Evolutionary conservation across 1,140 invertebrate genomes (phyloP).

Genomic region (Drosophila pandora): DNA sequence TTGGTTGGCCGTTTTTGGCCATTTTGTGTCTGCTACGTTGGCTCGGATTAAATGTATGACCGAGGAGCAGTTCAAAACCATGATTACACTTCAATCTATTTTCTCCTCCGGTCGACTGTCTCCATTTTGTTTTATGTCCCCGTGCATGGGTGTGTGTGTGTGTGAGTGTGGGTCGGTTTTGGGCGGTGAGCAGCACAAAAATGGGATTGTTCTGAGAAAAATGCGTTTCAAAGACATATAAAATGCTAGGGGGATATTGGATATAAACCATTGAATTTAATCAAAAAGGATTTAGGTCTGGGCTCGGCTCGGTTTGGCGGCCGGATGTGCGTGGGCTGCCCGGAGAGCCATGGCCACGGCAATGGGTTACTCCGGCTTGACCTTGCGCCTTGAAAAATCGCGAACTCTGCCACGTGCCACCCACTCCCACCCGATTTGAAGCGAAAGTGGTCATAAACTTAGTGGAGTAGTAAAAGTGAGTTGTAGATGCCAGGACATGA

Average conservation of each 20-base stretch:
- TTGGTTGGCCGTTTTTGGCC: slow-evolving; percentile 63
- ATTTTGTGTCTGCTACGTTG: slow-evolving; percentile 77
- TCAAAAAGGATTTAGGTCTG: slow-evolving; percentile 77
- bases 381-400: slow-evolving; percentile 73
- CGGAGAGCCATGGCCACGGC: slow-evolving; percentile 4
- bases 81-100: slow-evolving; percentile 83
- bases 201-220: slow-evolving; percentile 68
- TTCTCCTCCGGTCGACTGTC: slow-evolving; percentile 55
- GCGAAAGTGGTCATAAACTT: slow-evolving; percentile 47
- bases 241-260: slow-evolving; percentile 79
- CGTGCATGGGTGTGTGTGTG: slow-evolving; percentile 22
- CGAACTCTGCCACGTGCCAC: slow-evolving; percentile 64
- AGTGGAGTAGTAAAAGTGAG: slow-evolving; percentile 54
- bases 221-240: slow-evolving; percentile 81
- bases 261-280: slow-evolving; percentile 83
- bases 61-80: slow-evolving; percentile 79
- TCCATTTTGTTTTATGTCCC: slow-evolving; percentile 78
- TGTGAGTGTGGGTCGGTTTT: slow-evolving; percentile 6
- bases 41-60: slow-evolving; percentile 79
- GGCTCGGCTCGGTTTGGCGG: slow-evolving; percentile 5
- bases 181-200: slow-evolving; percentile 24
- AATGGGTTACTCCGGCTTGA: slow-evolving; percentile 71
- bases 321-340: slow-evolving; percentile 9
- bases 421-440: slow-evolving; percentile 12
- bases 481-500: slow-evolving; percentile 41